Conservation (phyloP, 2,113 vertebrate genomes). For the Sylvietta virens region DNA sequence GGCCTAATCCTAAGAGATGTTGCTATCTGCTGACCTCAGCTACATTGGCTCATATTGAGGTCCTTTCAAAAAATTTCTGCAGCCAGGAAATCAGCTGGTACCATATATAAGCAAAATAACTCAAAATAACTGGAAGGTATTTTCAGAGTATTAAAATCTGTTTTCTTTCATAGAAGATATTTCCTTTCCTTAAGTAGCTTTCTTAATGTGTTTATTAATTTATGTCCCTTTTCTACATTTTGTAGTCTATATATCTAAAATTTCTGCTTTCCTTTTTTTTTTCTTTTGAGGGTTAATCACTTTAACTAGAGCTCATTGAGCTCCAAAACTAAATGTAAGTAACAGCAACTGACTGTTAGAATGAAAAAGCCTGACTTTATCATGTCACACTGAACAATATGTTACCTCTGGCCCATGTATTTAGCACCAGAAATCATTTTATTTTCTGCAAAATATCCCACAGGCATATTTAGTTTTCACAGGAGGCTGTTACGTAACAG, state of each 20-base stretch:
- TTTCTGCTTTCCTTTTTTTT: background rate
- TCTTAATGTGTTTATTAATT: background rate
- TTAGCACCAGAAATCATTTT: background rate
- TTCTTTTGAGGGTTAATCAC: background rate
- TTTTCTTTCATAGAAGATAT: background rate
- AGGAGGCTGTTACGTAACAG: background rate
- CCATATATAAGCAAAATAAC: background rate
- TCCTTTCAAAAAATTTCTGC: background rate
- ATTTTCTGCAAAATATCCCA: background rate
- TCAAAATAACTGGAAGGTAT: background rate
- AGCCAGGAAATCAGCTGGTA: background rate
- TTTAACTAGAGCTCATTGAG: background rate
- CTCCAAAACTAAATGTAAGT: background rate
- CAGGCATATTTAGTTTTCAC: background rate
- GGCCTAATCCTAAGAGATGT: background rate
- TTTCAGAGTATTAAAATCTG: background rate
- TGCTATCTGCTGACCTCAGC: background rate
- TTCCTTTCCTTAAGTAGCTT: background rate
- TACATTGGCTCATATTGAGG: background rate
- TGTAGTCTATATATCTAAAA: background rate
- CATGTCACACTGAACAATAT: fast-evolving
- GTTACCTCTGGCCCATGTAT: background rate
- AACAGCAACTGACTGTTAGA: background rate
- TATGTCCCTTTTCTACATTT: background rate
- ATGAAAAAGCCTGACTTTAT: background rate